phyloP scores from a whole-genome alignment of 2,113 vertebrate genomes.

The Phalacrocorax brasilianus region DNA sequence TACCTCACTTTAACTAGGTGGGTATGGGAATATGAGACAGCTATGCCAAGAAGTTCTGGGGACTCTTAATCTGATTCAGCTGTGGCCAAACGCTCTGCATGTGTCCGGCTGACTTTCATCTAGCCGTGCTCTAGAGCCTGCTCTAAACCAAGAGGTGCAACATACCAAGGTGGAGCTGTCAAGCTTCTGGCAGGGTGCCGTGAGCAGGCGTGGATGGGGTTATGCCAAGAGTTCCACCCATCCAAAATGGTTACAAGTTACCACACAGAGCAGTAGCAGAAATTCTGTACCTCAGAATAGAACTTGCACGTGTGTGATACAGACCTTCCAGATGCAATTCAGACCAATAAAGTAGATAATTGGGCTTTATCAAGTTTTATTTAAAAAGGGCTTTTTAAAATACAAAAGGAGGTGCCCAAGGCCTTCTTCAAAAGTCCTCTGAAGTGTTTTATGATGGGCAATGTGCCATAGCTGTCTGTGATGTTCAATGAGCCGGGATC shows the following conservation, averaged over 20 bases:
- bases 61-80: neutral
- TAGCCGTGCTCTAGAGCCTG: rapidly evolving
- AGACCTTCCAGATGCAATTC: neutral
- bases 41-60: neutral
- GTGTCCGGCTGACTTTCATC: neutral
- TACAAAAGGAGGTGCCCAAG: neutral
- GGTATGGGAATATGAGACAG: rapidly evolving
- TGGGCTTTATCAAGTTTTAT: neutral
- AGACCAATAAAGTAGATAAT: neutral
- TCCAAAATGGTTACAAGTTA: rapidly evolving
- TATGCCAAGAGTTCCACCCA: neutral
- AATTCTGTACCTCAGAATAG: neutral
- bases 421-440: neutral
- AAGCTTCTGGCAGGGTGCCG: neutral
- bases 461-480: neutral
- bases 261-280: neutral
- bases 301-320: rapidly evolving
- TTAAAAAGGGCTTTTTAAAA: neutral
- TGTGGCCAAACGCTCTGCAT: neutral
- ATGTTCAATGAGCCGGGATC: rapidly evolving
- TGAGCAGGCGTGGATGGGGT: neutral
- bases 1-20: neutral
- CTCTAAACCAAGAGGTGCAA: neutral
- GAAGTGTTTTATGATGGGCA: neutral
- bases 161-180: rapidly evolving